Evolutionary conservation across 2,888 invertebrate genomes (phyloP), one percentile per base, ranked within the genome.

Genomic region (Diaperis boleti): DNA sequence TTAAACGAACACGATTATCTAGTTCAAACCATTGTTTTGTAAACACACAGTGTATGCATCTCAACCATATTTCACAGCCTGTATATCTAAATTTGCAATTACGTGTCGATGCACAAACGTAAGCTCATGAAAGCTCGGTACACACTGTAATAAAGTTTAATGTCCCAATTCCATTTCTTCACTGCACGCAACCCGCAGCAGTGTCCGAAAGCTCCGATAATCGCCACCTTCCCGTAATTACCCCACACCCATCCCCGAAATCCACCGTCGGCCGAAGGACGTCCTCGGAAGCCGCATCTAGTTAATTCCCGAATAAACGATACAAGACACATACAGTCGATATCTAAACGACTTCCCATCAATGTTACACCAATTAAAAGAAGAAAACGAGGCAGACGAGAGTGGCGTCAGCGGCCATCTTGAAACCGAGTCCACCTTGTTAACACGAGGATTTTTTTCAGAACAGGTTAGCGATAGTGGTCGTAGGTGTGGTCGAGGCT

Each of bases 341-440:
- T 77, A 78, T 78, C 78, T 78, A 74, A 76, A 78, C 78, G 79
- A 78, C 77, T 78, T 74, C 75, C 75, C 78, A 78, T 78, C 77
- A 75, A 72, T 78, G 77, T 78, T 73, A 79, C 77, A 78, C 75
- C 79, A 79, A 79, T 79, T 79, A 79, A 79, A 79, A 77, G 66
- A 75, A 76, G 74, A 75, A 73, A 75, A 73, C 70, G 71, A 71
- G 69, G 74, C 75, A 78, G 78, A 77, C 78, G 73, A 69, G 71
- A 63, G 71, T 78, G 79, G 79, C 78, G 79, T 78, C 78, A 74
- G 76, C 76, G 75, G 78, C 80, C 80, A 81, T 81, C 80, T 81
- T 81, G 79, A 76, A 75, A 72, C 69, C 74, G 72, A 75, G 75
- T 76, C 75, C 72, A 72, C 71, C 76, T 78, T 79, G 79, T 80